phyloP scores from a whole-genome alignment of 1,140 invertebrate genomes.

The Eumaeus atala region DNA sequence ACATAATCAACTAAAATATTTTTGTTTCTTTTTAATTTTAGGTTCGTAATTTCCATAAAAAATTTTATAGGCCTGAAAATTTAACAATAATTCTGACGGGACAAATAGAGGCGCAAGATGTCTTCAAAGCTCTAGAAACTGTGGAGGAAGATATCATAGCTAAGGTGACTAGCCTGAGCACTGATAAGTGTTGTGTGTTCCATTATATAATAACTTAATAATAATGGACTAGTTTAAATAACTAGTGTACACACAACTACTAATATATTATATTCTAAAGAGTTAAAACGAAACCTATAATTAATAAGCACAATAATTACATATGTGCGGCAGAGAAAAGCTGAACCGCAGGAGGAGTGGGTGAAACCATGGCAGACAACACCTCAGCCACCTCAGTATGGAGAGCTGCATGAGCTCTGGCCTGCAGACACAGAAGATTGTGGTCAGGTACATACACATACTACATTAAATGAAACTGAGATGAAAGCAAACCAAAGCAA shows the following conservation, averaged over 20 bases:
- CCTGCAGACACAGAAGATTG: constrained; percentile 90
- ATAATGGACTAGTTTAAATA: not conserved
- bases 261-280: no score
- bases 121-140: constrained; percentile 83
- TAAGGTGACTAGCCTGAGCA: constrained; percentile 74
- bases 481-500: no score
- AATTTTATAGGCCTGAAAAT: constrained; percentile 94
- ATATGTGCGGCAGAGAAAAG: constrained; percentile 30
- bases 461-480: no score
- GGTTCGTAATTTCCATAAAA: constrained; percentile 86
- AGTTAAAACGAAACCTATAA: no score
- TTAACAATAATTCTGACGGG: constrained; percentile 89
- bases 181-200: not conserved
- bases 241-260: not conserved
- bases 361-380: constrained; percentile 85
- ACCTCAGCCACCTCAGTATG: constrained; percentile 76
- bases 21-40: constrained; percentile 46
- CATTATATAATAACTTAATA: not conserved
- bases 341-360: constrained; percentile 74
- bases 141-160: constrained; percentile 87
- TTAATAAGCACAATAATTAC: no score
- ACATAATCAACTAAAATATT: not conserved
- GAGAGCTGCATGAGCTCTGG: constrained; percentile 77
- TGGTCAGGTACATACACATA: constrained; percentile 86
- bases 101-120: constrained; percentile 82